Evolutionary conservation across 2,888 invertebrate species (phyloP), one percentile per base, ranked within the genome.

Genomic region (Leptodirus hochenwartii): DNA sequence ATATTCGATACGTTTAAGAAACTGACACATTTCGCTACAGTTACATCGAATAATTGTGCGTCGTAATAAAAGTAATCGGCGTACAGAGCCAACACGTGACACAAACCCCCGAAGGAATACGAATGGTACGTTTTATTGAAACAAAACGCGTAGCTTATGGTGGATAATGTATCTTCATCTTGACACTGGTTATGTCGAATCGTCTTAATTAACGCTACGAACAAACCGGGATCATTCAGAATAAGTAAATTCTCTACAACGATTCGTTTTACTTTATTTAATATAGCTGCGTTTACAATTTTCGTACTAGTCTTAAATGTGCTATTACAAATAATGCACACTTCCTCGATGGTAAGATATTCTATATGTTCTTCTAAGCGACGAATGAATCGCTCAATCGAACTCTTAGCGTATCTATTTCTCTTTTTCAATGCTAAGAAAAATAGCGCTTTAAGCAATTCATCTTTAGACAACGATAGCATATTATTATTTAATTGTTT

Each of bases 1-100:
- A n/a, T n/a, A n/a, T n/a, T n/a, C n/a, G n/a, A n/a, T n/a, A n/a
- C n/a, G n/a, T n/a, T n/a, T n/a, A n/a, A n/a, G n/a, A n/a, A n/a
- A n/a, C n/a, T n/a, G n/a, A n/a, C n/a, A n/a, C n/a, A n/a, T n/a
- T n/a, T n/a, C n/a, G n/a, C n/a, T n/a, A n/a, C n/a, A n/a, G n/a
- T n/a, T n/a, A n/a, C n/a, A n/a, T n/a, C 36, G 3, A 55, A 31
- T 22, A 55, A 37, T 13, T 41, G 35, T 30, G 44, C 43, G 37
- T 58, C 50, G 30, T 50, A 50, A 39, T 53, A 50, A 20, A 47
- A 40, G 31, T 47, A 48, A 39, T 56, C 54, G 1, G 56, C 51
- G 45, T 51, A 61, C 26, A 58, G 34, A 5, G 53, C 51, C 37
- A 59, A 39, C 20, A 61, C 47, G 37, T 61, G 58, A 29, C 51